Conservation (phyloP, 2,113 vertebrate species). For the Tautogolabrus adspersus region DNA sequence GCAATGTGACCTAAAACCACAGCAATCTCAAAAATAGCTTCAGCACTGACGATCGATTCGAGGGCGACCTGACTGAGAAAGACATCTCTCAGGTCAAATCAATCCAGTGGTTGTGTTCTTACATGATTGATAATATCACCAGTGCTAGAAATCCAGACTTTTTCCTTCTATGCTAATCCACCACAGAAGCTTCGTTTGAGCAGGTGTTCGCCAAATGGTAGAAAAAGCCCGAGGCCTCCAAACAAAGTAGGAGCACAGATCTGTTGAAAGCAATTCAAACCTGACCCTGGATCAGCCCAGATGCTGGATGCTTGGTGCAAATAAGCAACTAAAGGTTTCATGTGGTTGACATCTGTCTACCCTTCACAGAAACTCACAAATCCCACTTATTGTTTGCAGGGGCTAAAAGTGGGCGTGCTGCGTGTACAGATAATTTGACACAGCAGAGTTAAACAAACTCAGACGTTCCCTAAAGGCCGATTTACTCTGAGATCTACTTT, state of each 20-base stretch:
- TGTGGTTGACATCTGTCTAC: conserved; percentile 55
- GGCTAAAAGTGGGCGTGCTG: conserved; percentile 8
- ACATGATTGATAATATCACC: too few species aligned
- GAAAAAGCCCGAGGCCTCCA: conserved; percentile 4
- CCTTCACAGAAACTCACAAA: conserved; percentile 44
- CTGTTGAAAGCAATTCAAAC: neutral
- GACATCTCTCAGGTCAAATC: neutral
- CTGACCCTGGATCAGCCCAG: conserved; percentile 19
- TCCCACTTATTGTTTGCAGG: conserved; percentile 47
- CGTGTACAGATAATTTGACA: conserved; percentile 29
- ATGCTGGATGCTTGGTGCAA: conserved; percentile 9
- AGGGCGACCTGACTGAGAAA: neutral
- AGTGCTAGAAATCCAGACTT: neutral
- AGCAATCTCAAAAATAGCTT: conserved; percentile 33
- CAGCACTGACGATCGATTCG: neutral
- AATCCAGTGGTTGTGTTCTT: too few species aligned
- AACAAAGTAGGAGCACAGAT: neutral
- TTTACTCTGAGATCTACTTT: conserved; percentile 24
- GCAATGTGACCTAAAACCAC: conserved; percentile 34
- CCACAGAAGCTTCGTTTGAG: conserved; percentile 3
- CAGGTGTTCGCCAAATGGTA: conserved; percentile 46
- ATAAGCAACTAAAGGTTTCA: conserved; percentile 19
- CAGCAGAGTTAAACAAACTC: conserved; percentile 31
- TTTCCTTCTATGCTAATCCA: neutral
- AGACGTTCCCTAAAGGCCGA: conserved; percentile 28